Evolutionary conservation across 2,113 vertebrate species (phyloP).

Genomic region (Peromyscus maniculatus): DNA sequence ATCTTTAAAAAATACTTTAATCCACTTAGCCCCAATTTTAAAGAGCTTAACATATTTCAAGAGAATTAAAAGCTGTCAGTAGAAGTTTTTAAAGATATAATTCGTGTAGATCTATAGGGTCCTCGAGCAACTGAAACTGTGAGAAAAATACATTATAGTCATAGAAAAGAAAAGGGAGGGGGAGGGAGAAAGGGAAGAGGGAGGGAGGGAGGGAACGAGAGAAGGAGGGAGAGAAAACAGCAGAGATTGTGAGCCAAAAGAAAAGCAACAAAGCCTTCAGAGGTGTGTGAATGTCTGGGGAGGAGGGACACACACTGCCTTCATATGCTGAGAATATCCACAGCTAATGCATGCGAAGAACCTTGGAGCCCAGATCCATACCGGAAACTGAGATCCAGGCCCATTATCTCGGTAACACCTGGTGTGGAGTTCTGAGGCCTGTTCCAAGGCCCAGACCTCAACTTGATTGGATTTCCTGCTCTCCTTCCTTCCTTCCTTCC

Average conservation of each 20-base stretch:
- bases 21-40: no score
- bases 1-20: no score
- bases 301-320: neutral
- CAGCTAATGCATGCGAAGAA: neutral
- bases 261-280: neutral
- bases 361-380: fast-evolving
- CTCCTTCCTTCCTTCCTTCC: no score
- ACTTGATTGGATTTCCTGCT: neutral
- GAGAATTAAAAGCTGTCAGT: neutral
- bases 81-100: neutral
- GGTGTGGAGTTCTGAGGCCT: neutral
- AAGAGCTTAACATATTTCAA: no score
- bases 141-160: neutral
- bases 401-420: neutral
- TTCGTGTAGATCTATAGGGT: neutral
- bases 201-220: neutral
- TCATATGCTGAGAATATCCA: neutral
- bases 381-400: neutral
- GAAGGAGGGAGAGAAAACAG: neutral
- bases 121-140: neutral
- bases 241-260: neutral
- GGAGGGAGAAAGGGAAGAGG: neutral
- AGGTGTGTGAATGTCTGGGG: fast-evolving
- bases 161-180: neutral
- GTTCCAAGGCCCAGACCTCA: neutral